A percentile compares a stretch with the other conserved stretches of the same genome.
These are phyloP conservation scores for Barypeithes pellucidus DNA, from an alignment of 2,888 invertebrate genomes.

Conservation along the genomic window DNA sequence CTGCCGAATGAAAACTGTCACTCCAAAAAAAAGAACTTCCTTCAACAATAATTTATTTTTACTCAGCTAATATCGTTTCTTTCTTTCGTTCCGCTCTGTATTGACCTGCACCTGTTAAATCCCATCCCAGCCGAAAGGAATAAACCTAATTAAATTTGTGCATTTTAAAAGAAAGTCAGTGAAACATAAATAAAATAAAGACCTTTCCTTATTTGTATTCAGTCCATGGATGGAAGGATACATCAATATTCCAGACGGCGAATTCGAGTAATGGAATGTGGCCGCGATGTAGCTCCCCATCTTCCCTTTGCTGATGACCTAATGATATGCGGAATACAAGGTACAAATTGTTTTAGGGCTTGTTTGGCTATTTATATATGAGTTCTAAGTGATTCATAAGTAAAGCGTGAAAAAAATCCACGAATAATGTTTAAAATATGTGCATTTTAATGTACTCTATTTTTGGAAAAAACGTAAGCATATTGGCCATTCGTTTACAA, in stretches of 20 bases:
- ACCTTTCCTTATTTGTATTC: constrained; percentile 48
- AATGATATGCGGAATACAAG: constrained; percentile 47
- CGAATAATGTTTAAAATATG: too few species aligned
- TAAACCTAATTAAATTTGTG: constrained; percentile 50
- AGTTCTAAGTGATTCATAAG: too few species aligned
- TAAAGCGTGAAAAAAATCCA: too few species aligned
- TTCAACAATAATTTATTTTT: too few species aligned
- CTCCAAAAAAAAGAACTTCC: too few species aligned
- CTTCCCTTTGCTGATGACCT: constrained; percentile 48
- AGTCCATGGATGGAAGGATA: constrained; percentile 37
- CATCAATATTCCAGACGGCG: constrained; percentile 53
- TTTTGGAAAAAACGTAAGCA: too few species aligned
- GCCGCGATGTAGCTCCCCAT: constrained; percentile 37
- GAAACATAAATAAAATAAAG: constrained; percentile 53
- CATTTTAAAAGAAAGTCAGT: constrained; percentile 49
- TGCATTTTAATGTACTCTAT: too few species aligned
- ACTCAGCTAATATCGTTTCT: too few species aligned
- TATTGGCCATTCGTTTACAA: too few species aligned
- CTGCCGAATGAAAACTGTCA: too few species aligned
- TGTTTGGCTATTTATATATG: background rate
- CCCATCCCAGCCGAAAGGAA: background rate
- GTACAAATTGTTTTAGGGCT: constrained; percentile 44
- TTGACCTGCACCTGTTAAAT: too few species aligned
- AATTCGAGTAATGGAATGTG: constrained; percentile 54
- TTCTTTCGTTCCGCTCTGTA: too few species aligned